Conservation (phyloP, 1,140 invertebrate species). For the Bombus confusus region DNA sequence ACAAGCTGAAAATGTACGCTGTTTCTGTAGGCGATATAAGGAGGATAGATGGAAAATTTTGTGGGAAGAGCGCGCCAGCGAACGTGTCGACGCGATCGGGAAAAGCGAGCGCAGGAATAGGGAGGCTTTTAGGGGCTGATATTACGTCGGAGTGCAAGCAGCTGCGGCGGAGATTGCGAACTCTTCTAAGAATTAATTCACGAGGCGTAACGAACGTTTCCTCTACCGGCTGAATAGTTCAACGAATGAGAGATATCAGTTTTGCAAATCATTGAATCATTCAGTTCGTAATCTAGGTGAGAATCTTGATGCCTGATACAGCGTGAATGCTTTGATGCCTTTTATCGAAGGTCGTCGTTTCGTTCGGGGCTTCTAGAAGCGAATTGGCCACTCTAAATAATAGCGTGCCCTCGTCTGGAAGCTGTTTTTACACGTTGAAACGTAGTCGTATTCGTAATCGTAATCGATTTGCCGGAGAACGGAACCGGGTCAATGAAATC, state of each 20-base stretch:
- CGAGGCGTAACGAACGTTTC: not conserved
- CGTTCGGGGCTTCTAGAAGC: not conserved
- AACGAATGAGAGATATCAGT: not conserved
- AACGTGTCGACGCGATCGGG: not conserved
- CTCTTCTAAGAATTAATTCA: slow-evolving; percentile 3
- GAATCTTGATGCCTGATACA: not conserved
- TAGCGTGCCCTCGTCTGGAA: too few species aligned
- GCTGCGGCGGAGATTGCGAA: not conserved
- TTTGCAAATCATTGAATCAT: not conserved
- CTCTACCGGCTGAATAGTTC: not conserved
- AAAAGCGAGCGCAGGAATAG: not conserved
- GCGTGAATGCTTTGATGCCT: not conserved
- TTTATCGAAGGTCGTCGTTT: not conserved
- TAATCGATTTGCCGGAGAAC: not conserved
- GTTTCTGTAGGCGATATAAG: not conserved
- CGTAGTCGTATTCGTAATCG: not conserved
- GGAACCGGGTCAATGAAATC: slow-evolving; percentile 30
- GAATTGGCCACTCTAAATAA: slow-evolving; percentile 1
- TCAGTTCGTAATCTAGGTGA: not conserved
- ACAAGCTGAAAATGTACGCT: not conserved
- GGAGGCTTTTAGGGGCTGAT: not conserved
- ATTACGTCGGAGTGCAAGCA: not conserved
- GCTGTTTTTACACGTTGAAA: not conserved
- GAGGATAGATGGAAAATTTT: not conserved
- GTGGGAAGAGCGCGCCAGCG: not conserved